Evolutionary conservation across 2,113 vertebrate genomes (phyloP).

Genomic region (Hipposideros armiger): DNA sequence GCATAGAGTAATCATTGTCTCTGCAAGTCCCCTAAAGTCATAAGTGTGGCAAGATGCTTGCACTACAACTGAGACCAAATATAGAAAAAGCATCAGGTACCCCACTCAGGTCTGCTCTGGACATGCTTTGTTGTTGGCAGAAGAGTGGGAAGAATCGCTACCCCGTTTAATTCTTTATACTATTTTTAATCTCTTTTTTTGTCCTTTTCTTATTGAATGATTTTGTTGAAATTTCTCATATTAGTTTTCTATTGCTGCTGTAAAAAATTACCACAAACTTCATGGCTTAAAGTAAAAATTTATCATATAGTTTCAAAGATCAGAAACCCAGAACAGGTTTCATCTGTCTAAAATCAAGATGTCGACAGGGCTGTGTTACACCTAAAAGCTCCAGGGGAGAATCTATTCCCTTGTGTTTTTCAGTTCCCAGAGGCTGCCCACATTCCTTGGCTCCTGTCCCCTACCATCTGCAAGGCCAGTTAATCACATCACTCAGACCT

Average conservation of each 20-base stretch:
- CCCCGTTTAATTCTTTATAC: not conserved
- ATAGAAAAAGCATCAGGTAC: not conserved
- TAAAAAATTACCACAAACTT: not conserved
- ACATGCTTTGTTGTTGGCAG: not conserved
- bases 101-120: not conserved
- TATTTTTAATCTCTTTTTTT: not conserved
- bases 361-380: not conserved
- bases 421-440: not conserved
- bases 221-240: conserved; percentile 26
- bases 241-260: not conserved
- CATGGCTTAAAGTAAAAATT: not conserved
- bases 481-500: not conserved
- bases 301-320: not conserved
- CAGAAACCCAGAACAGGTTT: not conserved
- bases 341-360: not conserved
- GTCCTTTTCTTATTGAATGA: conserved; percentile 3
- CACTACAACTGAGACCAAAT: not conserved
- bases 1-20: not conserved
- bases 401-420: not conserved
- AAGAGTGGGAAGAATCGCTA: not conserved
- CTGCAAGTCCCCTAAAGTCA: not conserved
- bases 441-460: not conserved
- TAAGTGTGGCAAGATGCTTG: not conserved
- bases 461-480: not conserved
- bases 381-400: not conserved